Base-by-base conservation (phyloP, 35 echinoderm and acorn worm genomes). In the Patiria miniata region DNA sequence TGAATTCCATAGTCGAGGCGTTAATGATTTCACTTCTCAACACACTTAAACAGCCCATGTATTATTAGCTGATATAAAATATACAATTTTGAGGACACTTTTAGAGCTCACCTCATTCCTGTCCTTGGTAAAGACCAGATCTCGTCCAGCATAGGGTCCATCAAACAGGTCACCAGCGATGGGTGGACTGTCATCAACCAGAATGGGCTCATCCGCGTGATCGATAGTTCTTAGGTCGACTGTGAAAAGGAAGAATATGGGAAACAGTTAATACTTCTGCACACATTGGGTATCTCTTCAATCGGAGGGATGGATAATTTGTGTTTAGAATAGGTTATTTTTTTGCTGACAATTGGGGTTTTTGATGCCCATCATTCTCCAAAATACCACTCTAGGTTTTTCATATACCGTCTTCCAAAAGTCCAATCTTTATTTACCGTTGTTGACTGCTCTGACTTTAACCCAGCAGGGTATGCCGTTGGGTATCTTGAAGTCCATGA, bases 171-270 rank as follows among this genome's bases (percentile, higher is more conserved):
- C 32, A 0, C 87, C 87, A 40, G 78, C 78, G 21, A 89, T 37
- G 7, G 87, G 87, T 59, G 87, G 87, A 52, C 51, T 89, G 78
- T 23, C 16, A 58, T 89, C 87, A 19, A 89, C 78, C 6, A 89
- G 44, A 14, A 89, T 44, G 40, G 87, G 87, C 7, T 60, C 59
- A 65, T 82, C 34, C 17, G 87, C 77, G 30, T 60, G 52, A 29
- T 58, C 87, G 19, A 89, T 59, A 57, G 55, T 61, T 54, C 87
- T 30, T 1, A 89, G 59, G 40, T 89, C 87, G 65, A 89, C 87
- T 89, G 22, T 26, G 61, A 57, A 80, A 40, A 73, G 18, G 22
- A 85, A 80, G 21, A 7, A 68, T n/a, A n/a, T n/a, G n/a, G n/a
- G n/a, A n/a, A n/a, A n/a, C n/a, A n/a, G n/a, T n/a, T n/a, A n/a